Base-by-base conservation (phyloP, 2,888 invertebrate species). In the Drosophila niveifrons region DNA sequence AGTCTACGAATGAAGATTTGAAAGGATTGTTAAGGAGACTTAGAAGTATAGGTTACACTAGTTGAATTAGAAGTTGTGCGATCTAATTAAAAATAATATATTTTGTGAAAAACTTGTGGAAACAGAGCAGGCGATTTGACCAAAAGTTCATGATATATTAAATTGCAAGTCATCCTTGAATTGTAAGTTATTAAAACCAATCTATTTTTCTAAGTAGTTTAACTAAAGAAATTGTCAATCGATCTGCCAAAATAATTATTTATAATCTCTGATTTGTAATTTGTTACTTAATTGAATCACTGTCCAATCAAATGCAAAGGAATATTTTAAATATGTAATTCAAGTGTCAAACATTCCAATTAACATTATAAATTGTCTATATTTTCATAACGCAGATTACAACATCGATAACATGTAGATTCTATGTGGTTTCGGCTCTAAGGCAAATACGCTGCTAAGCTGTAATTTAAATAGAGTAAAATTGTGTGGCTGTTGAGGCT, bases 401-500 rank as follows among this genome's bases (percentile, higher is more conserved):
- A 56, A 46, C 46, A 47, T 56, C 44, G 36, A 59, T 34, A 36
- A 36, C 15, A 57, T 50, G 6, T 23, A 18, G 17, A n/a, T 9
- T 28, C 44, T 34, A 15, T 39, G 3, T 17, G 23, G 18, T 11
- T 29, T 48, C 39, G 46, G 46, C 44, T 46, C 31, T 46, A 44
- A 56, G 31, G 18, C 57, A 47, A 23, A 39, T 57, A 39, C 1
- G 13, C 2, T 36, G 31, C 18, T 7, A 29, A 11, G 11, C 11
- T 13, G 0, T 36, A n/a, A 4, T 55, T 73, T 94, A 96, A 84
- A 96, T 94, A 34, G 95, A 95, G 92, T 96, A 98, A 93, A 98
- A 97, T 90, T 97, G 97, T 7, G 97, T 97, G n/a, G 96, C 97
- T 56, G 96, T 96, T 0, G 97, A 97, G 1, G 97, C 97, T 92